Evolutionary conservation across 2,797 vertebrate genomes (phyloP), one percentile per base, ranked within the genome.

Genomic region (Artibeus lituratus): DNA sequence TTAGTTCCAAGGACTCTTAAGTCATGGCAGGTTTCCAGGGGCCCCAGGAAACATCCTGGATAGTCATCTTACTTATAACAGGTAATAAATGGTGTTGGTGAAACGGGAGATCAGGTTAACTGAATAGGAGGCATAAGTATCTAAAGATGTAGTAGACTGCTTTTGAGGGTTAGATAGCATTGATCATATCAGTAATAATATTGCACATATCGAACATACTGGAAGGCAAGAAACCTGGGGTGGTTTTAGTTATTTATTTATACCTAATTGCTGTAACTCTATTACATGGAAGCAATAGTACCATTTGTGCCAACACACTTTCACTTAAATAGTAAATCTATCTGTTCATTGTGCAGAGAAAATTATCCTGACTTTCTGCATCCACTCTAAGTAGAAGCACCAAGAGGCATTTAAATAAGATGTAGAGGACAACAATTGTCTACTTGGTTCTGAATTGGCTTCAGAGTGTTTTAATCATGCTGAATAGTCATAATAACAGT

Each of bases 41-140:
- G 83, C 65, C 87, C 74, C 67, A 90, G 94, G 74, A 86, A 92
- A 83, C 76, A 94, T 37, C 86, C 49, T 80, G 57, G 16, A 51
- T 53, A 84, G 89, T 78, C 80, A 83, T 35, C 35, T 78, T 86
- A 82, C 88, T 96, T 84, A 76, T 11, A 37, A 53, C 14, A 80
- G 65, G 47, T 93, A 92, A 90, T 84, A 92, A 87, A 95, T 87
- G 81, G 37, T 85, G 57, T 94, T 93, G 72, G 59, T 39, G 77
- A 94, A 74, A 93, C 81, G 16, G 78, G 85, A 95, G 24, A 85
- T 77, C 39, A 51, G 35, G 93, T 53, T 12, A 24, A 67, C 69
- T 88, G 62, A 87, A 49, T 32, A 59, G 87, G 90, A 93, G 53
- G 67, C 29, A 51, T 62, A 73, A 69, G 81, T 62, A 49, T 26